phyloP scores from a whole-genome alignment of 2,797 vertebrate species.

The Sorex maritimensis region DNA sequence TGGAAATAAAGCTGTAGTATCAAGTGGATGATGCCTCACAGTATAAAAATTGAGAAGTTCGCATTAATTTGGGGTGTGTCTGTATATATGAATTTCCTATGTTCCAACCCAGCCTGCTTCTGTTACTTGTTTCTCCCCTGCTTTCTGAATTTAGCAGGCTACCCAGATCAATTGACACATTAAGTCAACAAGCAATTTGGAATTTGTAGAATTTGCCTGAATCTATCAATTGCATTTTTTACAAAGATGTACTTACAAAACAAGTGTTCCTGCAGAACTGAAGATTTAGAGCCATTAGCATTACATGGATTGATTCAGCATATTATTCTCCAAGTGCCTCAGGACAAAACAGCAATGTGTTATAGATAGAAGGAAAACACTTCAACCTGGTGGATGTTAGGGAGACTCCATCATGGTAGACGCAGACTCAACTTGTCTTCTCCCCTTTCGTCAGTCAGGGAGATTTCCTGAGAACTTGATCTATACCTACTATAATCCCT shows the following conservation, averaged over 20 bases:
- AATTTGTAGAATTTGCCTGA: neutral
- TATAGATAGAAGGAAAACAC: neutral
- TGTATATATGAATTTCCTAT: neutral
- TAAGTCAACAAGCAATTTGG: neutral
- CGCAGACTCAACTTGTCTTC: neutral
- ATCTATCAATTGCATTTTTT: neutral
- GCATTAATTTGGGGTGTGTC: neutral
- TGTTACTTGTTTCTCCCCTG: neutral
- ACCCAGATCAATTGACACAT: neutral
- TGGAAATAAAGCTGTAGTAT: neutral
- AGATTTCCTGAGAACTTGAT: neutral
- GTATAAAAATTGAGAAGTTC: neutral
- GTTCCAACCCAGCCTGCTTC: neutral
- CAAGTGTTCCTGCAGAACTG: neutral
- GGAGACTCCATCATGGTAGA: neutral
- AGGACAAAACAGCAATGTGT: neutral
- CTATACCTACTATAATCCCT: neutral
- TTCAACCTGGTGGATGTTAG: neutral
- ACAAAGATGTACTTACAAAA: neutral
- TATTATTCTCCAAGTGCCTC: neutral
- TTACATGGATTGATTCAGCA: neutral
- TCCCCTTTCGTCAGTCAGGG: slow-evolving; percentile 8
- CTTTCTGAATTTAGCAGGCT: neutral
- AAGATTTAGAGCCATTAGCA: neutral
- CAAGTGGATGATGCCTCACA: neutral